phyloP scores from a whole-genome alignment of 2,113 vertebrate species.

The Tenrec ecaudatus region DNA sequence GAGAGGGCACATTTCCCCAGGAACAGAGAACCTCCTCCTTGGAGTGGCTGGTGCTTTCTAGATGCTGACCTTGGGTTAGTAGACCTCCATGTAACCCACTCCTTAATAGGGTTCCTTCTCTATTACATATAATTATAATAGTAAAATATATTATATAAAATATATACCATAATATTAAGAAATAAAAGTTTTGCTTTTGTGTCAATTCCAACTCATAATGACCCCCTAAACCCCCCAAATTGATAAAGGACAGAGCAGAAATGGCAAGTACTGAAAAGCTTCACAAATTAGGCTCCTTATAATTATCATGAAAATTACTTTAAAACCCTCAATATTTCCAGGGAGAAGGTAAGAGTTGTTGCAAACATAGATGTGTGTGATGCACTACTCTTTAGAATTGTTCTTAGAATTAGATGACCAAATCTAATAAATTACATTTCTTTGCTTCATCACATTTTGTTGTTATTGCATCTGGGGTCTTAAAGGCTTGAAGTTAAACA shows the following conservation, averaged over 20 bases:
- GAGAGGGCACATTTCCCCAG: too few relatives aligned
- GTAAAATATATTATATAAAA: too few relatives aligned
- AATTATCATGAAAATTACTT: not conserved
- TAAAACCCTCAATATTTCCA: not conserved
- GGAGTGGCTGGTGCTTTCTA: too few relatives aligned
- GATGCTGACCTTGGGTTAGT: too few relatives aligned
- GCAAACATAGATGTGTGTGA: not conserved
- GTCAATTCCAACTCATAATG: not conserved
- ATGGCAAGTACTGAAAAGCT: not conserved
- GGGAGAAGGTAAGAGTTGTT: not conserved
- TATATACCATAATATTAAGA: not conserved
- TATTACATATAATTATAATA: too few relatives aligned
- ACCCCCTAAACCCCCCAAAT: not conserved
- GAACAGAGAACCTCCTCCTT: too few relatives aligned
- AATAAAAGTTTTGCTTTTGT: not conserved
- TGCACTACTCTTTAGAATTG: not conserved
- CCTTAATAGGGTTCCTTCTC: too few relatives aligned
- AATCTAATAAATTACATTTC: conserved; percentile 12
- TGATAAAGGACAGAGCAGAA: not conserved
- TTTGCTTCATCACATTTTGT: too few relatives aligned
- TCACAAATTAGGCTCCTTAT: not conserved
- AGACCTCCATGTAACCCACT: too few relatives aligned
- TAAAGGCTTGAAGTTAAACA: too few relatives aligned
- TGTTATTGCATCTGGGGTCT: too few relatives aligned
- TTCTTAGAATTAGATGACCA: not conserved